Percentiles rank a stretch among this genome's conserved stretches.
Evolutionary conservation across 1,140 invertebrate genomes (phyloP).

Genomic region (Trachymyrmex cornetzi): DNA sequence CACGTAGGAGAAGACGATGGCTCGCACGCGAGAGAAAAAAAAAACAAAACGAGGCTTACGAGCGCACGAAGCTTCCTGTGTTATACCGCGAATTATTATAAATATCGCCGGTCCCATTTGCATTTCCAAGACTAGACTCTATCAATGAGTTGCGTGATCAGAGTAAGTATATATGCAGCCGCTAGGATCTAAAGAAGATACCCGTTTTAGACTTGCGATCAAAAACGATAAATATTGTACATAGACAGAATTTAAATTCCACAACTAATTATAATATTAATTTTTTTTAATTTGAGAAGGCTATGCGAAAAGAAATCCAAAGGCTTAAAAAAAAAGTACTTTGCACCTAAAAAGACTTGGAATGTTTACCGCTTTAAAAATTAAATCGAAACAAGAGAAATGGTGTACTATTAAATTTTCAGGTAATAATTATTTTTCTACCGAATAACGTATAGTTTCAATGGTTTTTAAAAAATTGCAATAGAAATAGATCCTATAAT

Average conservation of each 20-base stretch:
- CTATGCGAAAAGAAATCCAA: background rate
- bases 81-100: background rate
- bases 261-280: background rate
- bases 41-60: background rate
- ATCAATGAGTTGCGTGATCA: background rate
- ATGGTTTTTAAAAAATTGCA: background rate
- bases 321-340: background rate
- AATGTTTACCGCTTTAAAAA: no score
- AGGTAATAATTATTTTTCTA: background rate
- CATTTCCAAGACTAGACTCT: constrained; percentile 10
- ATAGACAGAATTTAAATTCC: background rate
- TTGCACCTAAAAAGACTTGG: background rate
- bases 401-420: background rate
- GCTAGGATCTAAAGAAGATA: background rate
- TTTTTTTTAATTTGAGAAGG: background rate
- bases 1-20: constrained; percentile 2
- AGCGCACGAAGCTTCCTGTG: constrained; percentile 21
- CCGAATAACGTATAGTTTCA: background rate
- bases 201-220: background rate
- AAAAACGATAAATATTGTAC: background rate
- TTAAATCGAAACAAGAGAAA: background rate
- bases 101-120: constrained; percentile 26
- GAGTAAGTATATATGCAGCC: background rate
- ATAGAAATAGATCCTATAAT: background rate
- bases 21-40: constrained; percentile 11